phyloP scores from a whole-genome alignment of 2,797 vertebrate genomes.

The Chrosomus eos region DNA sequence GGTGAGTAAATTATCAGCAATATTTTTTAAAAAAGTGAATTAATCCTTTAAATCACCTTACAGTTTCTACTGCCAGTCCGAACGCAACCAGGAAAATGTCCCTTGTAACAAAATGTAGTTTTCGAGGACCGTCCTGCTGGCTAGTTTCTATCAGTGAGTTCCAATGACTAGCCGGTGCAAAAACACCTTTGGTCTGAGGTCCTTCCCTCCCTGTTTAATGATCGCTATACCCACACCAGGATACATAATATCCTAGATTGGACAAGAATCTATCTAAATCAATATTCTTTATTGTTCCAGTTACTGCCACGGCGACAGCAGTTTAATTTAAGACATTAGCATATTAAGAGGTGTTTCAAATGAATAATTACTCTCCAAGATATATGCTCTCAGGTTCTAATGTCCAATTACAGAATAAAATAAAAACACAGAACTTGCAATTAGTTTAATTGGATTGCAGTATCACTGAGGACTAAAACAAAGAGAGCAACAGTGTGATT shows the following conservation, averaged over 20 bases:
- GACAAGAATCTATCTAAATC: constrained; percentile 69
- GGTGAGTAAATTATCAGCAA: too few species aligned
- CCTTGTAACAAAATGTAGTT: neutral
- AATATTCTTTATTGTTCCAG: constrained; percentile 72
- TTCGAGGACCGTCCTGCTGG: neutral
- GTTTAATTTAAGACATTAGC: constrained; percentile 74
- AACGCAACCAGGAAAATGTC: neutral
- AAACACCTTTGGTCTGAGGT: constrained; percentile 48
- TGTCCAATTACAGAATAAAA: constrained; percentile 69
- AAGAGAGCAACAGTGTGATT: constrained; percentile 59
- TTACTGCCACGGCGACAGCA: constrained; percentile 60
- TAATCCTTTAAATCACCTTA: too few species aligned
- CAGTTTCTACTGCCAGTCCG: neutral
- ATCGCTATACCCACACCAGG: constrained; percentile 52
- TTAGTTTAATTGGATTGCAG: constrained; percentile 66
- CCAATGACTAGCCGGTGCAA: neutral
- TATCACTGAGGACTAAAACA: constrained; percentile 67
- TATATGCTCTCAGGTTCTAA: constrained; percentile 64
- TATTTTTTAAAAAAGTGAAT: too few species aligned
- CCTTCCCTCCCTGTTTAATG: constrained; percentile 52
- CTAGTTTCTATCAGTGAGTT: neutral
- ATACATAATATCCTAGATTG: constrained; percentile 66
- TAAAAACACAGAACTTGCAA: constrained; percentile 65
- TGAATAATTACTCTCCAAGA: constrained; percentile 72
- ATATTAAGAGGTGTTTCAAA: constrained; percentile 72